These are phyloP conservation scores for human DNA, from an alignment of 2,113 vertebrate species.

Conservation along the genomic window GRCh38 chr9:27600001-27600500, in stretches of 20 bases:
- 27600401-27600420: background rate
- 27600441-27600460: conserved; percentile 1
- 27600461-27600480: background rate
- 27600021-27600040: background rate
- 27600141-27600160: background rate
- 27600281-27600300: background rate
- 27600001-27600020: background rate
- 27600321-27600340: background rate
- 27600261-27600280: background rate
- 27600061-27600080: background rate
- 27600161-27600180: background rate
- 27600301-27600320: background rate
- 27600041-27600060: background rate
- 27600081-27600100: background rate
- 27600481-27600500: background rate
- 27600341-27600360: background rate
- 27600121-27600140: background rate
- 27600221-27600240: background rate
- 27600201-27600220: background rate
- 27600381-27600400: background rate
- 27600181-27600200: background rate
- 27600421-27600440: background rate
- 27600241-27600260: background rate
- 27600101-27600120: background rate
- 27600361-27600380: background rate